Evolutionary conservation across 2,797 vertebrate species (phyloP), one percentile per base, ranked within the genome.

Genomic region (Carapus acus): DNA sequence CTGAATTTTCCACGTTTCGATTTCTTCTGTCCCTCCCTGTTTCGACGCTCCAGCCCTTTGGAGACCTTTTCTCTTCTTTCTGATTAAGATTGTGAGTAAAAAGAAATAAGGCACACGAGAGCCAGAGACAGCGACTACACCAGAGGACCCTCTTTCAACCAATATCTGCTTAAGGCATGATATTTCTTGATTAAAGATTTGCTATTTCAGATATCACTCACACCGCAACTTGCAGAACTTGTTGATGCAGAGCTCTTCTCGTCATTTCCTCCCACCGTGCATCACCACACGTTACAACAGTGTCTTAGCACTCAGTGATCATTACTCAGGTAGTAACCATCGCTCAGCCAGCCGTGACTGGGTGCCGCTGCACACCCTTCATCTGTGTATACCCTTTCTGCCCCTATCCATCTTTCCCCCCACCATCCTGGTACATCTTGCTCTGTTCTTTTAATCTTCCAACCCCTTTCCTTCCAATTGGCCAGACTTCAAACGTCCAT

Each of bases 401-500:
- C 11, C 2, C 2, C 43, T 45, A 8, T 44, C 17, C 43, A 55
- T 61, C 58, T 56, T 54, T 65, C 51, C 43, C 24, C 31, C 31
- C 27, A 65, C 48, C 43, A 55, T 71, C 47, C 38, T 38, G 4
- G 15, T 31, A 56, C 46, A 57, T 55, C 55, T 38, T 37, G 56
- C 52, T 15, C 47, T 49, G 44, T 33, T 33, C 6, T 33, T 33
- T 33, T 27, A 7, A 33, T 33, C 31, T 33, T 41, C 47, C 43
- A 51, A 62, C 53, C 67, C 51, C 45, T 19, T 34, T n/a, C 39
- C 46, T 50, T 62, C 68, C 60, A 70, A 59, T 36, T 58, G 67
- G 67, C 61, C 38, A 38, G 58, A 82, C 79, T 79, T 81, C 74
- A 81, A 83, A 83, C 73, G 59, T 73, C 55, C 57, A 45, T 71